Evolutionary conservation across 1,140 invertebrate genomes (phyloP).

Genomic region (Apis mellifera): DNA sequence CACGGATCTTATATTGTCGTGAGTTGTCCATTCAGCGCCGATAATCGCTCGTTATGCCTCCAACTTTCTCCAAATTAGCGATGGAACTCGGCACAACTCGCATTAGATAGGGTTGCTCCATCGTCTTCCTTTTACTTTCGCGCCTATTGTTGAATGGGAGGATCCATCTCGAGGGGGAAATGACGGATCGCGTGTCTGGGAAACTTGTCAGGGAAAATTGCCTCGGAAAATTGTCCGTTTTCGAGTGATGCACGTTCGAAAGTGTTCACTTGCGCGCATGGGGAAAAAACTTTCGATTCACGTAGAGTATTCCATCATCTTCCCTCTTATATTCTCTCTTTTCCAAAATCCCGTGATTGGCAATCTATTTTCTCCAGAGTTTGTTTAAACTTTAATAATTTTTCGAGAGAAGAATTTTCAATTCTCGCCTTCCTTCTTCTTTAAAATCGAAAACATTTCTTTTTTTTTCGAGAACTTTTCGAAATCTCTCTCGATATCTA

Average conservation of each 20-base stretch:
- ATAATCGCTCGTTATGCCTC: slow-evolving; percentile 61
- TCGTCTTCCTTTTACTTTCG: slow-evolving; percentile 74
- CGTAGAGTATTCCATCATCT: too few relatives aligned
- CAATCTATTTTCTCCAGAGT: too few relatives aligned
- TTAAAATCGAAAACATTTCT: too few relatives aligned
- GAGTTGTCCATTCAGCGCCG: slow-evolving; percentile 56
- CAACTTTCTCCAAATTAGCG: slow-evolving; percentile 76
- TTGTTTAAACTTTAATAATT: too few relatives aligned
- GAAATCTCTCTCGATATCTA: too few relatives aligned
- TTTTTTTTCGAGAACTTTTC: too few relatives aligned
- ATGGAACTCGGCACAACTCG: slow-evolving; percentile 53
- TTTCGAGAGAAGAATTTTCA: too few relatives aligned
- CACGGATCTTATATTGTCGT: background rate
- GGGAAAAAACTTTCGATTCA: background rate
- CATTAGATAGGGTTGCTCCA: slow-evolving; percentile 71
- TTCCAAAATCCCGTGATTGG: too few relatives aligned
- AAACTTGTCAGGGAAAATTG: background rate
- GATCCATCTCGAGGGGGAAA: slow-evolving; percentile 23
- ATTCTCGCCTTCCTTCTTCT: too few relatives aligned
- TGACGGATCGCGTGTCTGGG: slow-evolving; percentile 18
- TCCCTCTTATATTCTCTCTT: too few relatives aligned
- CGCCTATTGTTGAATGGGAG: slow-evolving; percentile 66
- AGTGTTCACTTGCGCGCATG: background rate
- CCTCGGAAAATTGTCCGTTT: background rate
- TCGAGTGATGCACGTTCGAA: background rate